A percentile compares a stretch with the other conserved stretches of the same genome.
Evolutionary conservation across 2,888 invertebrate genomes (phyloP).

Genomic region (Holacanthella duospinosa): DNA sequence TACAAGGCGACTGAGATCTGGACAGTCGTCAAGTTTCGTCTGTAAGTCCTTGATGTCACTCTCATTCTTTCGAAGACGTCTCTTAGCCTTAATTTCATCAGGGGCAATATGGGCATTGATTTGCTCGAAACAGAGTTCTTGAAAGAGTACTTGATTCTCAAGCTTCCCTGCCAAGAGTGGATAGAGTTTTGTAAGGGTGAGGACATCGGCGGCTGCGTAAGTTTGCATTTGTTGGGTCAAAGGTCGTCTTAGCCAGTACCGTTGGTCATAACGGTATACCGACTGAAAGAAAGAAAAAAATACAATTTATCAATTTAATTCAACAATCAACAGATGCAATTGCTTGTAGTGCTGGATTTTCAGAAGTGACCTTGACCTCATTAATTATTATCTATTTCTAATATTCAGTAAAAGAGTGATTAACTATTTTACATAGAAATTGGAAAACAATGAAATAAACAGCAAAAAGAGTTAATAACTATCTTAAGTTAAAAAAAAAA

Average conservation of each 20-base stretch:
- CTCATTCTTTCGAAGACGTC: conserved; percentile 82
- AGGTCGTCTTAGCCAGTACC: conserved; percentile 73
- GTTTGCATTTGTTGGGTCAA: conserved; percentile 79
- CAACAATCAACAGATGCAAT: not conserved
- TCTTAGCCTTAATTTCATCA: conserved; percentile 70
- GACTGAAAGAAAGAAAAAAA: not conserved
- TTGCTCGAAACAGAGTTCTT: conserved; percentile 76
- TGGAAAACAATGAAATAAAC: too few species aligned
- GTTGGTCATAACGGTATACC: conserved; percentile 66
- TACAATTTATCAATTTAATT: not conserved
- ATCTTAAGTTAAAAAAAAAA: too few species aligned
- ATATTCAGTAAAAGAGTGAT: too few species aligned
- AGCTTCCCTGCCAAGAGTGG: not conserved
- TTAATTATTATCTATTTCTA: too few species aligned
- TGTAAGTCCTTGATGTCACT: conserved; percentile 80
- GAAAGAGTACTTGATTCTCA: not conserved
- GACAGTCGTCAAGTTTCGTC: conserved; percentile 61
- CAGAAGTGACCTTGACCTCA: too few species aligned
- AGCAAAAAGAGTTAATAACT: too few species aligned
- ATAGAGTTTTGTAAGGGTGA: conserved; percentile 56
- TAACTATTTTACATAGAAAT: too few species aligned
- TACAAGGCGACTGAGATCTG: conserved; percentile 57
- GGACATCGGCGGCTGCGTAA: conserved; percentile 78
- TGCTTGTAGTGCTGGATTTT: not conserved
- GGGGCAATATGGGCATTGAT: conserved; percentile 69